A percentile compares a stretch with the other conserved stretches of the same genome.
phyloP scores from a whole-genome alignment of 2,797 vertebrate genomes.

The Ptychobarbus kaznakovi region DNA sequence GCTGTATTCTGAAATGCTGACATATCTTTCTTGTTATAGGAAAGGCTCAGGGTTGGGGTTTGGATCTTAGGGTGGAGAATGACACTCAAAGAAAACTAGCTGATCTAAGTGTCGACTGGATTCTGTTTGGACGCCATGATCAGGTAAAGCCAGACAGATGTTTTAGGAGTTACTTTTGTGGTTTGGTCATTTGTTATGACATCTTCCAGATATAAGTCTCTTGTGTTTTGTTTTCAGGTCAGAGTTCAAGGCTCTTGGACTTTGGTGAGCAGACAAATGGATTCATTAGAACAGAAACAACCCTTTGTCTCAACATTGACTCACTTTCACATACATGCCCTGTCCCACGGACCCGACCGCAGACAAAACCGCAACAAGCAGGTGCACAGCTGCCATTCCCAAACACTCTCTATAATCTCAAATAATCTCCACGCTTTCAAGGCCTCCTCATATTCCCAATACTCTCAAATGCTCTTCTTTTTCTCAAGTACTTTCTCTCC shows the following conservation, averaged over 20 bases:
- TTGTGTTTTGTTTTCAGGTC: conserved; percentile 68
- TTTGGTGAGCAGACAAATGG: conserved; percentile 65
- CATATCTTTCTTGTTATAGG: conserved; percentile 71
- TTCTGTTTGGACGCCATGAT: conserved; percentile 71
- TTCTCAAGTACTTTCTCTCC: not conserved
- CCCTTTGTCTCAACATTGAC: conserved; percentile 76
- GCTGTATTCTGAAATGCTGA: conserved; percentile 54
- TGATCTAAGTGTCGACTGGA: conserved; percentile 77
- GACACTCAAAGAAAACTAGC: conserved; percentile 61
- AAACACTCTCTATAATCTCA: not conserved
- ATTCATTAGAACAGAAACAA: conserved; percentile 73
- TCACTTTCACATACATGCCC: conserved; percentile 72
- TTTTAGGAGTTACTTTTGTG: not conserved
- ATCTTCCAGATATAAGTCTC: not conserved
- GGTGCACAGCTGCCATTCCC: conserved; percentile 64
- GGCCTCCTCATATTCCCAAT: not conserved
- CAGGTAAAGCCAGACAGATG: conserved; percentile 62
- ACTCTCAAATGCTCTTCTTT: not conserved
- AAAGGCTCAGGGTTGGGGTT: conserved; percentile 67
- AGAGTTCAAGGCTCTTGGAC: conserved; percentile 74
- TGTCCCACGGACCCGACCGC: conserved; percentile 66
- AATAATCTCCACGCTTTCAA: not conserved
- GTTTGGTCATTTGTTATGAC: not conserved
- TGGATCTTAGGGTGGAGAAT: conserved; percentile 74
- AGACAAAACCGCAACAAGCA: conserved; percentile 73